Evolutionary conservation across 2,113 vertebrate species (phyloP).

Genomic region (Sigmodon hispidus): DNA sequence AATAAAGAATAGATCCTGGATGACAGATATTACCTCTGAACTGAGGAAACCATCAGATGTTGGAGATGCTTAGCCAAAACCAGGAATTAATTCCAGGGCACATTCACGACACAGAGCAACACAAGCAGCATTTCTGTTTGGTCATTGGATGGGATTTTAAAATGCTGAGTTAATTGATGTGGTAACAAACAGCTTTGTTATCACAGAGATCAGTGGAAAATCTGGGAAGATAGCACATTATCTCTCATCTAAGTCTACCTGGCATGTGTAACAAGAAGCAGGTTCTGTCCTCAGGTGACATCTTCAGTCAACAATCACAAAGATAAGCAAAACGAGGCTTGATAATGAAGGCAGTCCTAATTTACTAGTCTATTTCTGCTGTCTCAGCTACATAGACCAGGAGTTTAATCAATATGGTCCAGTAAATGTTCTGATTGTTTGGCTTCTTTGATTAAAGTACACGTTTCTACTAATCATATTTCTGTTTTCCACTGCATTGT

Average conservation of each 20-base stretch:
- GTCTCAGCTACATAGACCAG: not conserved
- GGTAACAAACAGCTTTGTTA: not conserved
- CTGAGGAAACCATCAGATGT: not conserved
- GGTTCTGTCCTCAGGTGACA: not conserved
- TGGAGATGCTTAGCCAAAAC: constrained; percentile 37
- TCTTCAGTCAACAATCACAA: not conserved
- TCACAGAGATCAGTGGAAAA: constrained; percentile 5
- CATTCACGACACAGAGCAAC: not conserved
- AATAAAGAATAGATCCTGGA: not conserved
- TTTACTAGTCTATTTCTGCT: accelerated
- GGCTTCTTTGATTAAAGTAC: not conserved
- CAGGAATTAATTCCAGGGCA: constrained; percentile 36
- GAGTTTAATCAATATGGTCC: not conserved
- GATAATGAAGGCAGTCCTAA: not conserved
- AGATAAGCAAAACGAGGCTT: not conserved
- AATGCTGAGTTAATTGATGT: constrained; percentile 5
- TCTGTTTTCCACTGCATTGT: not conserved
- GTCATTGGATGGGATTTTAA: not conserved
- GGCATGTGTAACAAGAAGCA: not conserved
- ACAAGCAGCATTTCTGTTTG: constrained; percentile 32
- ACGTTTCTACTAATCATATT: constrained; percentile 10
- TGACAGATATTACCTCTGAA: constrained; percentile 14
- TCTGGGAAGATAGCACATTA: not conserved
- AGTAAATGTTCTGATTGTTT: not conserved
- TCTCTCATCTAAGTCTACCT: not conserved